Evolutionary conservation across 1,140 invertebrate genomes (phyloP).

Genomic region (Drosophila tani): DNA sequence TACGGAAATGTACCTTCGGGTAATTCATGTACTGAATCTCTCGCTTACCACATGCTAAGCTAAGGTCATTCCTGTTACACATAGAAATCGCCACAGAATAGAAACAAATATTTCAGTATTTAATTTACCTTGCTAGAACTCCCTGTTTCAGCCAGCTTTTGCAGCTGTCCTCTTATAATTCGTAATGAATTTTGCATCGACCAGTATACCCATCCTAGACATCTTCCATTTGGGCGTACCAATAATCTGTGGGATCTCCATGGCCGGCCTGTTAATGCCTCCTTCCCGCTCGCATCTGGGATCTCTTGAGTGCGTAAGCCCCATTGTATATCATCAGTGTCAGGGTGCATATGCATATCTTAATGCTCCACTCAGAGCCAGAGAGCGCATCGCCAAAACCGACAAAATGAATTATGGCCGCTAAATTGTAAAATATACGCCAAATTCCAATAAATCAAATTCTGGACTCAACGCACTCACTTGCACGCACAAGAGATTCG

Average conservation of each 20-base stretch:
- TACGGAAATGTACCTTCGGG: too few relatives aligned
- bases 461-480: conserved; percentile 32
- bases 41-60: too few relatives aligned
- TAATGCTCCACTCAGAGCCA: conserved; percentile 62
- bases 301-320: conserved; percentile 33
- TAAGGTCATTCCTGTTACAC: too few relatives aligned
- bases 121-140: too few relatives aligned
- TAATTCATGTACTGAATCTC: too few relatives aligned
- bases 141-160: neutral
- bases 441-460: conserved; percentile 81
- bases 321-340: conserved; percentile 39
- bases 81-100: too few relatives aligned
- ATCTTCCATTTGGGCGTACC: conserved; percentile 1
- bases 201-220: neutral
- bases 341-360: conserved; percentile 64
- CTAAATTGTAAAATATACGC: conserved; percentile 83
- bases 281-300: neutral
- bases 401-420: conserved; percentile 83
- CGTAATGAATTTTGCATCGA: neutral
- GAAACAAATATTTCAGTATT: too few relatives aligned
- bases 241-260: conserved; percentile 25
- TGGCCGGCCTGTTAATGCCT: conserved; percentile 1
- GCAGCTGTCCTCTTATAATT: neutral
- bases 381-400: conserved; percentile 70
- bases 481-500: conserved; percentile 44